phyloP scores from a whole-genome alignment of 1,140 invertebrate species.

The Anastrepha obliqua region DNA sequence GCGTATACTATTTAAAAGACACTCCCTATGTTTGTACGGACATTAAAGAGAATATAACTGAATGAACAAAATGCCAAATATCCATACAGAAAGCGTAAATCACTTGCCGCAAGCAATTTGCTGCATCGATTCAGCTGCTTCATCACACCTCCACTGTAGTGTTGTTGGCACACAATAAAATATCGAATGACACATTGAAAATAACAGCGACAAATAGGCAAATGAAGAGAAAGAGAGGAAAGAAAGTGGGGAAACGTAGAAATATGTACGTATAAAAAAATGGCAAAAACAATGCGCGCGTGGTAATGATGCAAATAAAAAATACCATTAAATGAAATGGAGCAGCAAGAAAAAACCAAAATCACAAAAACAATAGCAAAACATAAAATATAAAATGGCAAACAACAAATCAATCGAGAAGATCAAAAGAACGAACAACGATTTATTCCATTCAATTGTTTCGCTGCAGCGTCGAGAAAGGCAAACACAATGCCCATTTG shows the following conservation, averaged over 20 bases:
- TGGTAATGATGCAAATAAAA: constrained; percentile 23
- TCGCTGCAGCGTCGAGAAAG: background rate
- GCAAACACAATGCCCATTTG: background rate
- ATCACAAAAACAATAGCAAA: background rate
- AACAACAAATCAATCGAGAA: constrained; percentile 29
- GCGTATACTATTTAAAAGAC: no score
- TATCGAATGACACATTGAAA: constrained; percentile 43
- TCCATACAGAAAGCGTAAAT: background rate
- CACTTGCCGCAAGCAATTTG: constrained; percentile 38
- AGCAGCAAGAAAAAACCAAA: background rate
- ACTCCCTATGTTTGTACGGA: no score
- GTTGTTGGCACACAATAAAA: constrained; percentile 39
- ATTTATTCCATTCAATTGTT: constrained; percentile 38
- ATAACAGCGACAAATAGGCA: constrained; percentile 6
- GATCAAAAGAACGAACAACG: constrained; percentile 43
- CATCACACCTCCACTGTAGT: background rate
- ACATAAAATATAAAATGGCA: constrained; percentile 20
- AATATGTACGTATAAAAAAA: background rate
- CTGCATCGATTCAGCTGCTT: background rate
- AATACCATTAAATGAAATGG: constrained; percentile 23
- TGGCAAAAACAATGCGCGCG: constrained; percentile 16
- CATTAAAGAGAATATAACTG: no score
- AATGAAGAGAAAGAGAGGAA: background rate
- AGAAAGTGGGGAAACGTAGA: background rate
- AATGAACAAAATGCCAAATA: no score